These are phyloP conservation scores for Pogonomyrmex barbatus DNA, from an alignment of 1,140 invertebrate genomes.

Conservation along the genomic window DNA sequence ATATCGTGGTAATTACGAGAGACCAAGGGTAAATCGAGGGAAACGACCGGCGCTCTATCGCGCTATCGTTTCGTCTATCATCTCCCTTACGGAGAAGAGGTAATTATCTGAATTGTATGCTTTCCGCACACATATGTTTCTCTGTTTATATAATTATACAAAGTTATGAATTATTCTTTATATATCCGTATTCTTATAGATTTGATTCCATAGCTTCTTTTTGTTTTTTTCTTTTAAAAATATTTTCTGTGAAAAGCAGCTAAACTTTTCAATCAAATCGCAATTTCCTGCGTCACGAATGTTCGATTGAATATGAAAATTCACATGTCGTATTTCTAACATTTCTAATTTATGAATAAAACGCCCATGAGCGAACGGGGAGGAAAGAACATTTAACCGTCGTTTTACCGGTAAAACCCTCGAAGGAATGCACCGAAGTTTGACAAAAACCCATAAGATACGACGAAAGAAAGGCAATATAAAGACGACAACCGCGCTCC, in stretches of 20 bases:
- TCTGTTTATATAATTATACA: background rate
- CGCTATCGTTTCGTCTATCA: background rate
- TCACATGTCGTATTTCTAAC: background rate
- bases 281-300: background rate
- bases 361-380: background rate
- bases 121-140: too few relatives aligned
- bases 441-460: conserved; percentile 53
- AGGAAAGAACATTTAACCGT: background rate
- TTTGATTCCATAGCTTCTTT: background rate
- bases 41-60: background rate
- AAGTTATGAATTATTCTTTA: background rate
- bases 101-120: background rate
- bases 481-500: conserved; percentile 46
- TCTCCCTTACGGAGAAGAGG: background rate
- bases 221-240: background rate
- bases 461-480: conserved; percentile 41
- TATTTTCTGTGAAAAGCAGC: background rate
- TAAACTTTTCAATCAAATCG: background rate
- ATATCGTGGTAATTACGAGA: conserved; percentile 45
- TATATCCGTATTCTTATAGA: background rate
- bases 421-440: conserved; percentile 41
- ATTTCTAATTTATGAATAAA: conserved; percentile 22
- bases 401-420: background rate
- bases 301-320: background rate
- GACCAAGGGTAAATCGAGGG: background rate